Conservation (phyloP, 2,113 vertebrate species). For the Zingel zingel region DNA sequence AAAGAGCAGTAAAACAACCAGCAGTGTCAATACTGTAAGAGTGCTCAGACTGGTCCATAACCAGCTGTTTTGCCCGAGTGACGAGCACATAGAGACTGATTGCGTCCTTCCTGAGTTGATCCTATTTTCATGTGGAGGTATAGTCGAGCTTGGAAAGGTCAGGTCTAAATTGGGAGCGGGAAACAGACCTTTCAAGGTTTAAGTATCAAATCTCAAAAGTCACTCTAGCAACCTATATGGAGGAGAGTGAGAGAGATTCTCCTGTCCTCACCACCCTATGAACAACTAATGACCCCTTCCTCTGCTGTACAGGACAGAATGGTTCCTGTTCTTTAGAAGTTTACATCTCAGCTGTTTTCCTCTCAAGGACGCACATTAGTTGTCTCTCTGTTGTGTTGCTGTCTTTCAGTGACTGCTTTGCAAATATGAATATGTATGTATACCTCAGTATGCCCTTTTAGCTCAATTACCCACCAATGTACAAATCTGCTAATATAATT, state of each 20-base stretch:
- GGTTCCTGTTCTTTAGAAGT: constrained; percentile 27
- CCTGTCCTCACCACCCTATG: constrained; percentile 42
- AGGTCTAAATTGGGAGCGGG: constrained; percentile 72
- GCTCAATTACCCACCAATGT: constrained; percentile 10
- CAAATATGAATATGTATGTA: constrained; percentile 16
- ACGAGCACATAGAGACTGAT: constrained; percentile 33
- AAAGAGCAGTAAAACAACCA: constrained; percentile 58
- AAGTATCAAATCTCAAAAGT: constrained; percentile 75
- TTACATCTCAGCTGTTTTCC: constrained; percentile 23
- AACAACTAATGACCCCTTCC: constrained; percentile 56
- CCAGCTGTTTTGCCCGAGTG: constrained; percentile 24
- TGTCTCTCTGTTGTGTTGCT: background rate
- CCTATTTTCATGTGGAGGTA: constrained; percentile 48
- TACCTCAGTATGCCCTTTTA: constrained; percentile 2
- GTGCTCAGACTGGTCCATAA: background rate
- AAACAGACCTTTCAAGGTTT: constrained; percentile 68
- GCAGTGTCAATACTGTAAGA: constrained; percentile 39
- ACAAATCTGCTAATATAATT: constrained; percentile 26
- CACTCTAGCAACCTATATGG: constrained; percentile 50
- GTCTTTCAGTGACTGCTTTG: background rate
- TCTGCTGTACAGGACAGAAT: background rate
- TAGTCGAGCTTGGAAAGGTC: constrained; percentile 69
- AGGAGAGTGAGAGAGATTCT: constrained; percentile 39
- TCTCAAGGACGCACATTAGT: background rate
- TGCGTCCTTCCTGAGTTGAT: constrained; percentile 40